Percentiles rank a stretch among this genome's conserved stretches.
These are phyloP conservation scores for Dryoscopus gambensis DNA, from an alignment of 2,113 vertebrate genomes.

Conservation along the genomic window DNA sequence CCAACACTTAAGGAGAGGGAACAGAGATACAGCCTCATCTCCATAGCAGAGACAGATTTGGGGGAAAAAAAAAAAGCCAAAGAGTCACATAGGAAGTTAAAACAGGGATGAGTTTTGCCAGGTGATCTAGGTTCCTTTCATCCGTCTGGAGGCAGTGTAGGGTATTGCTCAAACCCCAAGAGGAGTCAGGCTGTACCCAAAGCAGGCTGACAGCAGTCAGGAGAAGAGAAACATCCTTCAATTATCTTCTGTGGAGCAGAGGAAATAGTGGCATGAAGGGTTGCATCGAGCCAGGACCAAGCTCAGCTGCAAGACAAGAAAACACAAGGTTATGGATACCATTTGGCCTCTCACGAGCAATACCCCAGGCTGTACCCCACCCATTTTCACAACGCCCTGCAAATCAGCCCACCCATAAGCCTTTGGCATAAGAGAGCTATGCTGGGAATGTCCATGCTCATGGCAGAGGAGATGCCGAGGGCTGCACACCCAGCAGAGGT, in stretches of 20 bases:
- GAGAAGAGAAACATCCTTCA: conserved; percentile 42
- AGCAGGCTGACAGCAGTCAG: background rate
- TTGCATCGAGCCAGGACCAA: background rate
- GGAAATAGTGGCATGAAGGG: background rate
- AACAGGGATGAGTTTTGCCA: background rate
- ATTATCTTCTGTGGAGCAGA: conserved; percentile 18
- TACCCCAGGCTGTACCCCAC: background rate
- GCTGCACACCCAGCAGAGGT: rapidly evolving
- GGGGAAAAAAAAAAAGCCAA: background rate
- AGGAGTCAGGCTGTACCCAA: background rate
- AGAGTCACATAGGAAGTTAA: background rate
- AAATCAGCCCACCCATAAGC: background rate
- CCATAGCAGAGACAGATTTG: background rate
- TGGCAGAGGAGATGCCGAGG: background rate
- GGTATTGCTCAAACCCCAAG: background rate
- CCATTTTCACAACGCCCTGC: background rate
- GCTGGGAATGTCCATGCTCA: background rate
- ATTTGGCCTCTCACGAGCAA: background rate
- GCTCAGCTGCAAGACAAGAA: conserved; percentile 47
- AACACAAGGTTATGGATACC: background rate
- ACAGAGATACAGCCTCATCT: background rate
- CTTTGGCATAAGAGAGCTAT: rapidly evolving
- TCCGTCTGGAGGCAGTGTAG: background rate
- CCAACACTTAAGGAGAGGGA: background rate
- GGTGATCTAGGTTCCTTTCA: background rate